Conservation (phyloP, 2,888 invertebrate genomes). For the Acanthosepion lycidas region DNA sequence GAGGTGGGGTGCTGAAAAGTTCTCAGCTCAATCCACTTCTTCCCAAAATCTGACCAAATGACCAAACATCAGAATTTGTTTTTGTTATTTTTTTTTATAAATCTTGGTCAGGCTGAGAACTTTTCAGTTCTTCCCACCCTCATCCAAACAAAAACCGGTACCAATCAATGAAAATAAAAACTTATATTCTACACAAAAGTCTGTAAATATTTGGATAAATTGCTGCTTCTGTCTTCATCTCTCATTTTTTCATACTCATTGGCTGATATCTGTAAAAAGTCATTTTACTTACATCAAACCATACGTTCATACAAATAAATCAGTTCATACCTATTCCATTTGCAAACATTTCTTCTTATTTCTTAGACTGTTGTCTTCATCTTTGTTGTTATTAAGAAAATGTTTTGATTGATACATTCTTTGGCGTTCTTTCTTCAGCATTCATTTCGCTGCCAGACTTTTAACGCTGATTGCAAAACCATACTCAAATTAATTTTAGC, state of each 20-base stretch:
- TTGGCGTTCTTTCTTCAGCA: not conserved
- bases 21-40: no score
- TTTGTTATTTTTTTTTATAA: no score
- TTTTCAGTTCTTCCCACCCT: no score
- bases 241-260: not conserved
- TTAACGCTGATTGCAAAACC: no score
- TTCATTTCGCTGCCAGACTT: no score
- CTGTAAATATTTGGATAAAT: not conserved
- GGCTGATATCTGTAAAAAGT: not conserved
- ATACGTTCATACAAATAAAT: not conserved
- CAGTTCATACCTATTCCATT: not conserved
- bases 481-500: no score
- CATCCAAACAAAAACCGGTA: no score
- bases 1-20: no score
- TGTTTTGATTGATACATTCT: not conserved
- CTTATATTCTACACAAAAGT: not conserved
- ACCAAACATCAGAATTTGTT: no score
- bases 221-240: not conserved
- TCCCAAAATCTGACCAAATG: no score
- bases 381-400: not conserved
- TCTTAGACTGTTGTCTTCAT: not conserved
- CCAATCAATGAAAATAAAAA: no score
- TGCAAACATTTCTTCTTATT: not conserved
- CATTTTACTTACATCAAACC: not conserved
- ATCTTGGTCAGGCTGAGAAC: no score